phyloP scores from a whole-genome alignment of 2,797 vertebrate genomes.

The Hydrophis major region DNA sequence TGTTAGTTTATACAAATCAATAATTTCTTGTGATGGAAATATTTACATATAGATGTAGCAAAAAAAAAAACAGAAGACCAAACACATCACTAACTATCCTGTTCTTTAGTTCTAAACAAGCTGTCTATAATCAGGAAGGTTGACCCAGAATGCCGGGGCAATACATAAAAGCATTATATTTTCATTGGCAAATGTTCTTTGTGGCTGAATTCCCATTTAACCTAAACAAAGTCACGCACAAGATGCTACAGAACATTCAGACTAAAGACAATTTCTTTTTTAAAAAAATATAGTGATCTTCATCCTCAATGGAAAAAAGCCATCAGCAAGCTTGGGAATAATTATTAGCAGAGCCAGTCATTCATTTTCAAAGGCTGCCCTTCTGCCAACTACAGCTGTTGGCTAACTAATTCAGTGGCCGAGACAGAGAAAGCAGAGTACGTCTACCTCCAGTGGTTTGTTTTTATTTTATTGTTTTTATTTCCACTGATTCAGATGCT shows the following conservation, averaged over 20 bases:
- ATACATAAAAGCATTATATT: slow-evolving; percentile 67
- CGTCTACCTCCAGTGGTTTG: slow-evolving; percentile 41
- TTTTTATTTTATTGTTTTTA: slow-evolving; percentile 48
- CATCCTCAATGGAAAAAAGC: slow-evolving; percentile 69
- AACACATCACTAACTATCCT: not conserved
- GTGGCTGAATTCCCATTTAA: slow-evolving; percentile 57
- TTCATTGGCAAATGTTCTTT: slow-evolving; percentile 66
- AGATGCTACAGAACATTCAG: slow-evolving; percentile 56
- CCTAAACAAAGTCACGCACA: slow-evolving; percentile 67
- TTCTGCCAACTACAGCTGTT: slow-evolving; percentile 63
- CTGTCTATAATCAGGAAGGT: slow-evolving; percentile 65
- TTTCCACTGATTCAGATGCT: slow-evolving; percentile 61
- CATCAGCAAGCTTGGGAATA: slow-evolving; percentile 69
- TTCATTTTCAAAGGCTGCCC: slow-evolving; percentile 47
- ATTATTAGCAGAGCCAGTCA: slow-evolving; percentile 67
- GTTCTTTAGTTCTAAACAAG: slow-evolving; percentile 54
- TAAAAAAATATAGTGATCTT: slow-evolving; percentile 48
- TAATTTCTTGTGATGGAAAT: slow-evolving; percentile 50
- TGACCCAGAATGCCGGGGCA: slow-evolving; percentile 65
- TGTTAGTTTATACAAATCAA: slow-evolving; percentile 37
- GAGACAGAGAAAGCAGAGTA: slow-evolving; percentile 49
- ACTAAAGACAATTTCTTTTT: slow-evolving; percentile 57
- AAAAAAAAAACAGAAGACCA: not conserved
- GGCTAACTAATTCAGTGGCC: slow-evolving; percentile 6
- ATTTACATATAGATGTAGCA: slow-evolving; percentile 52